phyloP scores from a whole-genome alignment of 1,140 invertebrate genomes.

The Megathymus violae region DNA sequence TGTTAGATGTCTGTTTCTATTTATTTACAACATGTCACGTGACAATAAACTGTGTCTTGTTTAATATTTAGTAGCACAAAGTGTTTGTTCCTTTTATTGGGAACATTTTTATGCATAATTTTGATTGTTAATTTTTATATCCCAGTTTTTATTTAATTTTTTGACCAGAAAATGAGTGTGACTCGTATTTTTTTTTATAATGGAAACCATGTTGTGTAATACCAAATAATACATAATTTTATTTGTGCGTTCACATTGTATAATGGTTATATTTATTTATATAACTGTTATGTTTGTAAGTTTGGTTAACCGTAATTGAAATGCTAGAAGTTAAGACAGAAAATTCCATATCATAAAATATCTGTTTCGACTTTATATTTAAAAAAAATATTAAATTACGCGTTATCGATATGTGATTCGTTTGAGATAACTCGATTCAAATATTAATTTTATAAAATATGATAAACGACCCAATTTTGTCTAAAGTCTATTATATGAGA shows the following conservation, averaged over 20 bases:
- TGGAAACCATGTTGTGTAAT: slow-evolving; percentile 74
- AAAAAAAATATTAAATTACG: no score
- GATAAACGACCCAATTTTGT: no score
- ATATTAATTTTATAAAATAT: no score
- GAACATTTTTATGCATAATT: slow-evolving; percentile 68
- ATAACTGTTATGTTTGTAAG: slow-evolving; percentile 54
- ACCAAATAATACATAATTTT: slow-evolving; percentile 77
- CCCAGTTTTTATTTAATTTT: slow-evolving; percentile 59
- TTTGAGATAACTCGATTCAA: no score
- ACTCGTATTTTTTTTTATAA: slow-evolving; percentile 69
- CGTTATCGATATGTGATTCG: no score
- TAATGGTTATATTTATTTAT: slow-evolving; percentile 69
- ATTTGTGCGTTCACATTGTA: slow-evolving; percentile 68
- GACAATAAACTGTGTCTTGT: slow-evolving; percentile 61
- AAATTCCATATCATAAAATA: no score
- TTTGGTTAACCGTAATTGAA: slow-evolving; percentile 68
- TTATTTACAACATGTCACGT: slow-evolving; percentile 60
- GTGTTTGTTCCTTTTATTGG: slow-evolving; percentile 64
- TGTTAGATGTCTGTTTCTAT: slow-evolving; percentile 35
- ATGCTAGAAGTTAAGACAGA: slow-evolving; percentile 49
- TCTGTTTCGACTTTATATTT: no score
- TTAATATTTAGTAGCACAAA: slow-evolving; percentile 64
- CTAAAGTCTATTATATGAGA: no score
- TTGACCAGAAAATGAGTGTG: slow-evolving; percentile 64
- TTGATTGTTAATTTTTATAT: slow-evolving; percentile 65